Evolutionary conservation across 2,888 invertebrate genomes (phyloP).

Genomic region (Acanthosepion lycidas): DNA sequence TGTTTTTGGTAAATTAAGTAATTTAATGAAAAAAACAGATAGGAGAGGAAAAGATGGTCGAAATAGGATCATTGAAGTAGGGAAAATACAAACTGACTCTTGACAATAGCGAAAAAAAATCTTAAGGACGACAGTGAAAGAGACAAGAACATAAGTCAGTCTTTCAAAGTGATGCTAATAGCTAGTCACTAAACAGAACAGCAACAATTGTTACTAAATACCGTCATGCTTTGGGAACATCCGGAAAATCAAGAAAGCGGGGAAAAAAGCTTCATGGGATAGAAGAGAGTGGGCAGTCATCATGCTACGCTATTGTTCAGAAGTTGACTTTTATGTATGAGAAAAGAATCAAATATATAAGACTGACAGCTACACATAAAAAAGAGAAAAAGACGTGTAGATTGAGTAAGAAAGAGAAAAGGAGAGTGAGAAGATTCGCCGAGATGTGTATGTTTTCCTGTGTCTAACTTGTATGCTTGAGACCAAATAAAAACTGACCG

Average conservation of each 20-base stretch:
- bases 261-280: not conserved
- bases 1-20: not conserved
- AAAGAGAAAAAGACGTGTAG: not conserved
- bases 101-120: not conserved
- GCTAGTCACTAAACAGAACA: not conserved
- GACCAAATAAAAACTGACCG: not conserved
- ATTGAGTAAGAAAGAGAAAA: not conserved
- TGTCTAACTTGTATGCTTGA: not conserved
- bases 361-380: not conserved
- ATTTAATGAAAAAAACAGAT: not conserved
- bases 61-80: not conserved
- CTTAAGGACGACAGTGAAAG: not conserved
- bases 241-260: not conserved
- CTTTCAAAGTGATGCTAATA: not conserved
- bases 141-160: not conserved
- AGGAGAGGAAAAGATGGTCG: not conserved
- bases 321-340: not conserved
- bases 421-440: not conserved
- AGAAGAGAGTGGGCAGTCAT: not conserved
- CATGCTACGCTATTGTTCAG: not conserved
- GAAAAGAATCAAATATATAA: not conserved
- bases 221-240: not conserved
- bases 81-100: not conserved
- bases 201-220: not conserved
- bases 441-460: not conserved